Conservation (phyloP, 2,797 vertebrate species). For the Momotus momota region DNA sequence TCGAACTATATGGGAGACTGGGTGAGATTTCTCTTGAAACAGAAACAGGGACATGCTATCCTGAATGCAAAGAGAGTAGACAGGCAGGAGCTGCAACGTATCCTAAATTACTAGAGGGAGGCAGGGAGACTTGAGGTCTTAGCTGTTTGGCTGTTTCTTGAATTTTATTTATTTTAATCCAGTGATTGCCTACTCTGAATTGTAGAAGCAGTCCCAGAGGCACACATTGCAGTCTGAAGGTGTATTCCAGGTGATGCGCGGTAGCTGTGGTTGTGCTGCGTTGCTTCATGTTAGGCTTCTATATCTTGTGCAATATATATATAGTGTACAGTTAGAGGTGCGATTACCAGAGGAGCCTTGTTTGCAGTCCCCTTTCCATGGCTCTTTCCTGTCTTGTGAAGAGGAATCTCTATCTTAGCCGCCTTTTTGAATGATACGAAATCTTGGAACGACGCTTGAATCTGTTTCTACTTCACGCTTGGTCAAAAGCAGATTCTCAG, state of each 20-base stretch:
- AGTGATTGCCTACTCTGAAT: neutral
- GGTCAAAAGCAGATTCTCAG: neutral
- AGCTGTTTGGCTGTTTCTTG: neutral
- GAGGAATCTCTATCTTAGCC: neutral
- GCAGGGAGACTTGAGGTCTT: neutral
- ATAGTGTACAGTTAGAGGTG: neutral
- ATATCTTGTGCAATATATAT: neutral
- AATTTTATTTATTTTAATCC: neutral
- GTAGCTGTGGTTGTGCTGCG: neutral
- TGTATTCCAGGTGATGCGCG: neutral
- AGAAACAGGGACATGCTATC: neutral
- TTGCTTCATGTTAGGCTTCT: neutral
- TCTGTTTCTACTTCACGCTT: neutral
- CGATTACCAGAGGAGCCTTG: neutral
- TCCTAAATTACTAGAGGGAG: neutral
- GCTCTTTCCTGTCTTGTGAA: neutral
- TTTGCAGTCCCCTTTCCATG: neutral
- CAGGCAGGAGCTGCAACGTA: neutral
- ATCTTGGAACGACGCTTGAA: neutral
- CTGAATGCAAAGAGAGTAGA: neutral
- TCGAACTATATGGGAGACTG: neutral
- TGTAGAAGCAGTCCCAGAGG: neutral
- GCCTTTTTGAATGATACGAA: neutral
- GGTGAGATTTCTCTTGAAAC: neutral
- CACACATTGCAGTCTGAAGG: neutral